Conservation (phyloP, 2,888 invertebrate species). For the Encarsia formosa region DNA sequence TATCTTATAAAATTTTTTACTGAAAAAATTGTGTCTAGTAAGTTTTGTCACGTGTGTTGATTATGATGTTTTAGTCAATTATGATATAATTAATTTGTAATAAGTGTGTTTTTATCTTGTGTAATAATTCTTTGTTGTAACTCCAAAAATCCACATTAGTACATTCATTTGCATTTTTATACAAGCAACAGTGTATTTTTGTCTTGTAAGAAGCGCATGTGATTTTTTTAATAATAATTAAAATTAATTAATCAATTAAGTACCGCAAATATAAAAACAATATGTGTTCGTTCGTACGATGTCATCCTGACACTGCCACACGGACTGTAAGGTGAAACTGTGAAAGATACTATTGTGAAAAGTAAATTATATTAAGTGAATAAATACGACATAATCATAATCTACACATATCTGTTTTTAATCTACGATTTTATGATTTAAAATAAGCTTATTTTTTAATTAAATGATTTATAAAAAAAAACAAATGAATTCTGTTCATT, state of each 20-base stretch:
- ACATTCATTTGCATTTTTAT: slow-evolving; percentile 15
- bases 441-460: no score
- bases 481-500: no score
- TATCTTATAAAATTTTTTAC: no score
- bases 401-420: background rate
- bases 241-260: no score
- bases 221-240: slow-evolving; percentile 1
- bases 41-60: slow-evolving; percentile 4
- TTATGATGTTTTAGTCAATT: background rate
- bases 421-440: no score
- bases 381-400: slow-evolving; percentile 18
- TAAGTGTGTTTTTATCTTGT: slow-evolving; percentile 5
- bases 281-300: slow-evolving; percentile 17
- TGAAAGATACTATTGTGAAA: slow-evolving; percentile 9
- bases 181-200: slow-evolving; percentile 12
- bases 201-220: slow-evolving; percentile 6
- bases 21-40: no score
- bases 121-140: background rate
- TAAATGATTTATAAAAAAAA: no score
- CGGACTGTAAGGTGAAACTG: slow-evolving; percentile 11
- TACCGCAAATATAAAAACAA: slow-evolving; percentile 1
- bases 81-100: background rate
- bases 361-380: slow-evolving; percentile 16
- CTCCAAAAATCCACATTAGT: slow-evolving; percentile 3
- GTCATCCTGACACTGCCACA: slow-evolving; percentile 18